phyloP scores from a whole-genome alignment of 2,797 vertebrate genomes.

The Ficedula albicollis region DNA sequence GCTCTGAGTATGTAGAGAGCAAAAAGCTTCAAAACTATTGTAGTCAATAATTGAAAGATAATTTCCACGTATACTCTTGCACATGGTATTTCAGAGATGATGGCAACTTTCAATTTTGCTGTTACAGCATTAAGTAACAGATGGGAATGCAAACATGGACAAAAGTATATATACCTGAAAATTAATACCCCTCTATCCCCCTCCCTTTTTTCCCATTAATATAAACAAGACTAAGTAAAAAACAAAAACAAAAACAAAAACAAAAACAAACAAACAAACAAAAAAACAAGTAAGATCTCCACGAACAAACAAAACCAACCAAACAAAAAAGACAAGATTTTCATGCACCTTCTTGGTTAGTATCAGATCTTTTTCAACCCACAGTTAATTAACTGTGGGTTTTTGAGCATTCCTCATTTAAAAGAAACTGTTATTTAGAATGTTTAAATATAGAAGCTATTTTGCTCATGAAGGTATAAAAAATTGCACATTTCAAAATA shows the following conservation, averaged over 20 bases:
- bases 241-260: background rate
- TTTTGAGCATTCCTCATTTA: conserved; percentile 2
- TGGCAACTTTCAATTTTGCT: background rate
- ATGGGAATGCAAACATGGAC: background rate
- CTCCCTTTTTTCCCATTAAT: background rate
- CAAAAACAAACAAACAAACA: background rate
- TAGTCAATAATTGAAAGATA: conserved; percentile 48
- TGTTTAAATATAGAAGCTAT: background rate
- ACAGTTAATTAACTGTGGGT: background rate
- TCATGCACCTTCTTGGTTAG: background rate
- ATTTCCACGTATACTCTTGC: background rate
- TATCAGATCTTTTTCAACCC: background rate
- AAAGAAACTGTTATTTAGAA: conserved; percentile 5
- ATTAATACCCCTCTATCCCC: background rate
- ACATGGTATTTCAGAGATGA: background rate
- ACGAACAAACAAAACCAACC: background rate
- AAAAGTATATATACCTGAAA: background rate
- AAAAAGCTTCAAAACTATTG: conserved; percentile 64
- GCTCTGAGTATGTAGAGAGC: conserved; percentile 46
- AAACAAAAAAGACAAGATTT: background rate
- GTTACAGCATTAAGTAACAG: background rate
- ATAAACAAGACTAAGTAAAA: background rate
- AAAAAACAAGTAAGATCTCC: background rate
- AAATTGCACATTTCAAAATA: background rate
- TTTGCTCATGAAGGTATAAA: background rate